A percentile compares a stretch with the other conserved stretches of the same genome.
Conservation (phyloP, 92 coral and sea anemone genomes). For the Hydrozoanthus gracilis region DNA sequence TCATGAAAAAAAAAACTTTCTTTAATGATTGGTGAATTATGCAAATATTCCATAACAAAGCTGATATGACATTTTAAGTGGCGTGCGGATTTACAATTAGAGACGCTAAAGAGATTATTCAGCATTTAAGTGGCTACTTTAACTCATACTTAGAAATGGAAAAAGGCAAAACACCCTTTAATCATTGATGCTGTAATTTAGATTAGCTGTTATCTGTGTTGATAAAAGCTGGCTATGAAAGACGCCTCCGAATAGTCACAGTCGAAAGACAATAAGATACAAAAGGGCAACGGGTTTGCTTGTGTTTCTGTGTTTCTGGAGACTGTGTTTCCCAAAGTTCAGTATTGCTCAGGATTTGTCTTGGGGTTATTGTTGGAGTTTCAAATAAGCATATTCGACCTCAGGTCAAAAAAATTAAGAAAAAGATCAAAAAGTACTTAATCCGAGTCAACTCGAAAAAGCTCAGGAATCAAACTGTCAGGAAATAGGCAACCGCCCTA, state of each 20-base stretch:
- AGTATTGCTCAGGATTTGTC: not conserved
- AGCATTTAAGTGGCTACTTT: not conserved
- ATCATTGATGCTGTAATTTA: conserved; percentile 17
- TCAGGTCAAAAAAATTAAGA: no score
- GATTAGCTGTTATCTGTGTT: conserved; percentile 15
- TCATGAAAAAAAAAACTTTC: not conserved
- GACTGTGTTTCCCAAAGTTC: no score
- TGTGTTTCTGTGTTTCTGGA: no score
- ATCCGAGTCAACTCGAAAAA: no score
- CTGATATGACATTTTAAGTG: conserved; percentile 27
- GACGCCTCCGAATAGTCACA: not conserved
- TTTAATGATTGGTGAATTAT: conserved; percentile 13
- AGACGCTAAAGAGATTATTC: not conserved
- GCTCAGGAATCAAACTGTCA: no score
- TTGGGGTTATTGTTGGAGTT: not conserved
- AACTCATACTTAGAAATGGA: not conserved
- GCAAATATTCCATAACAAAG: not conserved
- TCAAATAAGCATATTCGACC: no score
- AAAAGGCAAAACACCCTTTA: conserved; percentile 18
- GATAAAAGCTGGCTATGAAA: conserved; percentile 24
- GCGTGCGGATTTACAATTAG: not conserved
- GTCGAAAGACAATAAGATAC: not conserved
- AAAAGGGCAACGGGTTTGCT: not conserved
- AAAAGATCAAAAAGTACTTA: no score
- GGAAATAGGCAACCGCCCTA: no score